Base-by-base conservation (phyloP, 2,888 invertebrate species). In the Drosophila flavopinicola region DNA sequence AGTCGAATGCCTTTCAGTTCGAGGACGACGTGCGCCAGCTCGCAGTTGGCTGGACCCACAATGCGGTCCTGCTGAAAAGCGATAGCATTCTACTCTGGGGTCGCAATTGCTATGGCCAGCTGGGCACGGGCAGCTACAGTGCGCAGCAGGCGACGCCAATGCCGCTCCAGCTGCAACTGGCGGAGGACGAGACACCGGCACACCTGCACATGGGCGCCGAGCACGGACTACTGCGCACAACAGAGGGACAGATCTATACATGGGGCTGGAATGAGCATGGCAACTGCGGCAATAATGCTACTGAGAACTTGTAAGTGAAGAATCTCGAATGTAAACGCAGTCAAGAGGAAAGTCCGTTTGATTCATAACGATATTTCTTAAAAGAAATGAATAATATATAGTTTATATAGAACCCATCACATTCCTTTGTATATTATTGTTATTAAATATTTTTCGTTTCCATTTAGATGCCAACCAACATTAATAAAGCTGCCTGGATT, bases 221-320 rank as follows among this genome's bases (percentile, higher is more conserved):
- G 84, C 97, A 97, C 87, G 95, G 94, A 38, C 88, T 97, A 70
- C 94, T 95, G 65, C 90, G 95, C 67, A 93, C 93, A 77, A 93
- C 92, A 5, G 93, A 94, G 57, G 94, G 94, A 27, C 92, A 93
- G 44, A 88, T 96, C 5, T 94, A 94, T 87, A 93, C 95, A 15
- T 97, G 97, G 96, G 97, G 97, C 0, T 97, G 97, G 97, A 97
- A 97, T 91, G 97, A 97, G 87, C 97, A 97, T 91, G 95, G 95
- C 32, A 96, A 95, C 89, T 96, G 96, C 83, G 97, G 96, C 51
- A 94, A 93, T 74, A 94, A 93, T 51, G 70, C 80, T 0, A 87
- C 86, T 0, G 89, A 90, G 20, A 91, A 91, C 79, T 30, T 91
- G 91, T 91, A 82, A 88, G 89, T 25, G 13, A 10, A n/a, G n/a